Evolutionary conservation across 1,140 invertebrate species (phyloP).

Genomic region (Eriocheir sinensis): DNA sequence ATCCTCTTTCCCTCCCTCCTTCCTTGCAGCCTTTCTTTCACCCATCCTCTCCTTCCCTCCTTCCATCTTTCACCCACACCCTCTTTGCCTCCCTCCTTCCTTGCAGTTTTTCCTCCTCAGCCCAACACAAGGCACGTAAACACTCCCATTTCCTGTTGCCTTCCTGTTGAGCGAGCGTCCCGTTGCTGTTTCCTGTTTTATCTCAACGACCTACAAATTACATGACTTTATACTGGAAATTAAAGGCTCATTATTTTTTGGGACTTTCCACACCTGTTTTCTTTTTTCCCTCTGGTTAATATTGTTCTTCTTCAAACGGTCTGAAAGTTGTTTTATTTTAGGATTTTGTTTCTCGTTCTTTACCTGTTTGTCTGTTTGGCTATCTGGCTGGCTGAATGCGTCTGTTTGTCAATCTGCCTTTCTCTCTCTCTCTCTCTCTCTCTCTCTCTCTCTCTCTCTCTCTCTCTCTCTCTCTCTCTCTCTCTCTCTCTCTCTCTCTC

Average conservation of each 20-base stretch:
- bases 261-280: no score
- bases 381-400: no score
- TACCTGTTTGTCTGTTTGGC: no score
- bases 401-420: slow-evolving; percentile 36
- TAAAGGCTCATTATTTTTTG: no score
- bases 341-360: no score
- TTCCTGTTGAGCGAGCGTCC: not conserved
- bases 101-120: not conserved
- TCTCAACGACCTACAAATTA: not conserved
- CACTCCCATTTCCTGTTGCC: not conserved
- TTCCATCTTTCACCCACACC: not conserved
- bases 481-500: not conserved
- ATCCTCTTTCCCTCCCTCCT: no score
- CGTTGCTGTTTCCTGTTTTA: not conserved
- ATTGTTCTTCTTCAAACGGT: no score
- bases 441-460: slow-evolving; percentile 11
- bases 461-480: not conserved
- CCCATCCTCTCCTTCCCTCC: no score
- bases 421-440: not conserved
- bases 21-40: no score
- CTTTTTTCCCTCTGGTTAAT: no score
- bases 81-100: not conserved
- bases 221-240: no score
- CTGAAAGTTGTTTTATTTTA: no score
- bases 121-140: not conserved